Evolutionary conservation across 1,140 invertebrate species (phyloP), one percentile per base, ranked within the genome.

Genomic region (Trialeurodes vaporariorum): DNA sequence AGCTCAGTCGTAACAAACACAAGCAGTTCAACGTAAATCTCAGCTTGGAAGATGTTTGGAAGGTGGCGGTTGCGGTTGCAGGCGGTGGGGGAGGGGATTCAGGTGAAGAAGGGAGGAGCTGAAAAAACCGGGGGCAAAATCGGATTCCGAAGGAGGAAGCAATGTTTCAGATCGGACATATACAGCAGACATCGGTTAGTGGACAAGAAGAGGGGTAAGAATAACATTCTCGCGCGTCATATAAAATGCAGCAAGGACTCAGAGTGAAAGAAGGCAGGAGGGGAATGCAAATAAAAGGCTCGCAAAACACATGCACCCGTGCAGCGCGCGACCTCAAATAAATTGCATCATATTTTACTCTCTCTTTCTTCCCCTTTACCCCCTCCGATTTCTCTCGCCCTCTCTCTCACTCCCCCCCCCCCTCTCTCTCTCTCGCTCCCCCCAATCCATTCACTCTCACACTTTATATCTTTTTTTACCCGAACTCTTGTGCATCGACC

Each of bases 261-360:
- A 49, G 34, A 49, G 34, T 17, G n/a, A 49, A 17, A 49, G 34
- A 5, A 49, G 34, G 34, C 5, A 49, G 17, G 34, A 49, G 34
- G 5, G n/a, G 17, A 49, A 49, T 49, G 34, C 34, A 49, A 49
- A 49, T 49, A 49, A 49, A 49, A 49, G 34, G 34, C 34, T 5
- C 17, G 34, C 34, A 49, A 17, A 49, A 49, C 34, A 49, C 34
- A 49, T 49, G 34, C 34, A 49, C n/a, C n/a, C n/a, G n/a, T 49
- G 34, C 34, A 49, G 5, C 34, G 34, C 34, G 34, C 34, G 34
- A 49, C 34, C 34, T 49, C 34, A 49, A 49, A 49, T 49, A 49
- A 49, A 49, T 49, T 49, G 34, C 34, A 49, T 49, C 34, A 49
- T 49, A 49, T 49, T 49, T 49, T 49, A 49, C 34, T 49, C 34